Evolutionary conservation across 2,888 invertebrate species (phyloP).

Genomic region (Andrena flavipes): DNA sequence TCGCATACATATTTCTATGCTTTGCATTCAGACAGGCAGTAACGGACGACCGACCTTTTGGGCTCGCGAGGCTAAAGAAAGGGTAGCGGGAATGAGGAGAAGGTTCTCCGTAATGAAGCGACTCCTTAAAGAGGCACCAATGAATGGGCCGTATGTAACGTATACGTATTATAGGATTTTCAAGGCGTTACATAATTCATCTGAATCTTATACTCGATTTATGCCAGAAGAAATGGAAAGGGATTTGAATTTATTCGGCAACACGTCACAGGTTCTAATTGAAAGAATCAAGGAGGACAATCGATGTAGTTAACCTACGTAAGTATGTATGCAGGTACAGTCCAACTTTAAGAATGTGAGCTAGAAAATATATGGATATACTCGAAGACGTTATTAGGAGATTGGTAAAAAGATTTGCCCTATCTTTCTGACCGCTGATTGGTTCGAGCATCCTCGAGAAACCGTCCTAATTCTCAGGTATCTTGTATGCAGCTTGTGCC

Average conservation of each 20-base stretch:
- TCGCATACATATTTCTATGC: conserved; percentile 53
- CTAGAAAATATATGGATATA: background rate
- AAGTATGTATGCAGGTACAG: background rate
- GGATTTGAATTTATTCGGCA: too few species aligned
- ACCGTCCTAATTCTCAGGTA: conserved; percentile 41
- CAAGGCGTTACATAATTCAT: conserved; percentile 20
- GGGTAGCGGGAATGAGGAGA: conserved; percentile 36
- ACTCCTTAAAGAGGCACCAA: conserved; percentile 35
- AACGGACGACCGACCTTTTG: conserved; percentile 55
- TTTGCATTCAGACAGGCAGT: conserved; percentile 58
- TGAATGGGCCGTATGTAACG: conserved; percentile 36
- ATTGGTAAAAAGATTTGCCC: background rate
- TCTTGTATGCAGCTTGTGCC: conserved; percentile 24
- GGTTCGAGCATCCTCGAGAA: conserved; percentile 19
- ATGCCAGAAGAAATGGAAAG: background rate
- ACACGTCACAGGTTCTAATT: too few species aligned
- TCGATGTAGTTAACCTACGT: background rate
- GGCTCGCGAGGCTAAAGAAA: conserved; percentile 40
- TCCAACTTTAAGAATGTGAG: background rate
- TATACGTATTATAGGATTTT: conserved; percentile 23
- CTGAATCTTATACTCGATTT: background rate
- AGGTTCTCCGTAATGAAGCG: conserved; percentile 44
- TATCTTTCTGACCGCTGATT: conserved; percentile 3
- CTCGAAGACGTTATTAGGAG: background rate
- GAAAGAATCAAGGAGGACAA: too few species aligned